Evolutionary conservation across 1,140 invertebrate species (phyloP), one percentile per base, ranked within the genome.

Genomic region (Nixonia krombeini): DNA sequence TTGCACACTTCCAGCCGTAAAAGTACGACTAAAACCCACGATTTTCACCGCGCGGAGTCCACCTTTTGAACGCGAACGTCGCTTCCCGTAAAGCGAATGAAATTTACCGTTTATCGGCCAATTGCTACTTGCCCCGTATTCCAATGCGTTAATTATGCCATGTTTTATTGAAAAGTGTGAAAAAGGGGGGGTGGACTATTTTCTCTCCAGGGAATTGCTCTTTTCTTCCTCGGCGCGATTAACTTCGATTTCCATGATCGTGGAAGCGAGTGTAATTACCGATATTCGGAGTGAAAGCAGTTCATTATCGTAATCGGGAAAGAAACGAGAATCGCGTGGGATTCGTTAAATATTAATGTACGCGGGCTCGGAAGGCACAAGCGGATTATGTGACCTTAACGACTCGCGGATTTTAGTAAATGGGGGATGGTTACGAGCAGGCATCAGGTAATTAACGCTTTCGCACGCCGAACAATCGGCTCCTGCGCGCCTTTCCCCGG

Each of bases 211-310:
- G n/a, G n/a, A n/a, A n/a, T n/a, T n/a, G n/a, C n/a, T n/a, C n/a
- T n/a, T n/a, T n/a, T n/a, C n/a, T n/a, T n/a, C n/a, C n/a, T n/a
- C n/a, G n/a, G n/a, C n/a, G n/a, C n/a, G n/a, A n/a, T n/a, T n/a
- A n/a, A n/a, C n/a, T n/a, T n/a, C n/a, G 38, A 28, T 57, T 58
- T 68, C 47, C 59, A 61, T 51, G 31, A 41, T 55, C 33, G 44
- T 51, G 33, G 44, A 53, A 58, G n/a, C 37, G 38, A 37, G 37
- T 17, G 17, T 59, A 70, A 70, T 55, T 65, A 70, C 51, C 68
- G 23, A 70, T 70, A 61, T 62, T 53, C 59, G 6, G 8, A 71
- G 73, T 68, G 70, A 75, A 73, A 75, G 69, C 62, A 65, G 58
- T 71, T 72, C 57, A 51, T 68, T 70, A 68, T 72, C 58, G 26